These are phyloP conservation scores for Bombyx mandarina DNA, from an alignment of 1,140 invertebrate species.

Conservation along the genomic window DNA sequence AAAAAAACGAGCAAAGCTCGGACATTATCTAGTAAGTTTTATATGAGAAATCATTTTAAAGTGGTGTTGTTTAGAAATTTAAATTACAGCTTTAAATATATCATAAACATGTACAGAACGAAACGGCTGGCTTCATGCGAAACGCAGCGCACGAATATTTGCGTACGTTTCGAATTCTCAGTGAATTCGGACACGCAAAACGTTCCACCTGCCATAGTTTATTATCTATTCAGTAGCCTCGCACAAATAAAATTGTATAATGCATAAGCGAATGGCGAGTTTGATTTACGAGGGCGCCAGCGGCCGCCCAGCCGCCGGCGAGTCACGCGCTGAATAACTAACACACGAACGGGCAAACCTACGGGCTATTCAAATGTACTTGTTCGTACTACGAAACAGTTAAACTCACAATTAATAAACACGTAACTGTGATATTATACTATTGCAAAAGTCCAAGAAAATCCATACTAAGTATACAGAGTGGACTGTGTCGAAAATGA, in stretches of 20 bases:
- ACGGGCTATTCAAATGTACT: constrained; percentile 32
- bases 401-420: too few relatives aligned
- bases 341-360: constrained; percentile 36
- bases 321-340: constrained; percentile 62
- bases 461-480: too few relatives aligned
- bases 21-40: too few relatives aligned
- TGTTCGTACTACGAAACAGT: background rate
- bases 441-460: too few relatives aligned
- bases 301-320: constrained; percentile 24
- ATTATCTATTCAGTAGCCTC: constrained; percentile 68
- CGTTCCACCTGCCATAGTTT: constrained; percentile 65
- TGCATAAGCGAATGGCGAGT: constrained; percentile 68
- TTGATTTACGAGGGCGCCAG: constrained; percentile 61
- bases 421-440: too few relatives aligned
- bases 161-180: constrained; percentile 51
- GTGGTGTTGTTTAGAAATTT: too few relatives aligned
- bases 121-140: background rate
- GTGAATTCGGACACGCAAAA: constrained; percentile 41
- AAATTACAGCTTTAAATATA: background rate
- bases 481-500: too few relatives aligned
- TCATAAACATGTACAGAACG: background rate
- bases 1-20: too few relatives aligned
- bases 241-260: constrained; percentile 71
- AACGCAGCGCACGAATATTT: constrained; percentile 32
- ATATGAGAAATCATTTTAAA: too few relatives aligned